Conservation (phyloP, 2,113 vertebrate genomes). For the Monopterus albus region DNA sequence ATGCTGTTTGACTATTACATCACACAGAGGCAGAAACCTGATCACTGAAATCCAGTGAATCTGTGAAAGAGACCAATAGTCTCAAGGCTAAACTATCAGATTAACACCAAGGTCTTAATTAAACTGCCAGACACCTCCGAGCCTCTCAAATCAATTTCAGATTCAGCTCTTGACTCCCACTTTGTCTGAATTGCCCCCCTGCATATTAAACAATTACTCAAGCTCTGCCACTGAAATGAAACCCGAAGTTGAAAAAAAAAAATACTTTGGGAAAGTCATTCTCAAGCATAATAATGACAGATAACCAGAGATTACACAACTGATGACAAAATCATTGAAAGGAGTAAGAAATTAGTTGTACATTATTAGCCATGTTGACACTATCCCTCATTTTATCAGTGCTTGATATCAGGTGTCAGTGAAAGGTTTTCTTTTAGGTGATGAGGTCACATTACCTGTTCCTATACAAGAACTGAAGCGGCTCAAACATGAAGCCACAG, state of each 20-base stretch:
- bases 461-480: background rate
- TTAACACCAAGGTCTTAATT: constrained; percentile 41
- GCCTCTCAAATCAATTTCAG: constrained; percentile 58
- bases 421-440: no score
- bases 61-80: background rate
- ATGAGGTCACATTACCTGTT: constrained; percentile 6
- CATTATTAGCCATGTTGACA: background rate
- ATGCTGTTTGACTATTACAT: background rate
- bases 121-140: constrained; percentile 45
- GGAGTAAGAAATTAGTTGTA: background rate
- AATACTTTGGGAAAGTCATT: no score
- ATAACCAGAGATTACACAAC: no score
- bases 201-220: constrained; percentile 54
- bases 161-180: constrained; percentile 46
- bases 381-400: background rate
- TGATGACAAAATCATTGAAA: background rate
- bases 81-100: constrained; percentile 39
- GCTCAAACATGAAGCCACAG: constrained; percentile 3
- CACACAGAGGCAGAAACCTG: background rate
- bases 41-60: constrained; percentile 18
- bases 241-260: no score
- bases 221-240: constrained; percentile 1
- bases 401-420: background rate
- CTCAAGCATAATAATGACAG: no score
- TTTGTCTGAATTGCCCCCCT: constrained; percentile 31